Percentiles rank a stretch among this genome's conserved stretches.
These are phyloP conservation scores for Stramonita haemastoma DNA, from an alignment of 2,888 invertebrate species.

Conservation along the genomic window DNA sequence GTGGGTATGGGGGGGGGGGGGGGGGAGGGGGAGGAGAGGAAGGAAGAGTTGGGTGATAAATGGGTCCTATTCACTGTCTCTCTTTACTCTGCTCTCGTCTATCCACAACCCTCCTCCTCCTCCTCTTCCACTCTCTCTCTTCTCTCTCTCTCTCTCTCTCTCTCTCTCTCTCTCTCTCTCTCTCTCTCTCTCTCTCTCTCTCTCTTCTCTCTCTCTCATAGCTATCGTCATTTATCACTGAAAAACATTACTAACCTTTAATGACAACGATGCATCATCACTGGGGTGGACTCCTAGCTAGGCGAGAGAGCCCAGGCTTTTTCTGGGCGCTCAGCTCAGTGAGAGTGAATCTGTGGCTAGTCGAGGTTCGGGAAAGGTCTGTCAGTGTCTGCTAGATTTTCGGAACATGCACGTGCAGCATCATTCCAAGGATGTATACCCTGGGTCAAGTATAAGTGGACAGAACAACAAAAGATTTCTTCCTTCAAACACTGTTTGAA, in stretches of 20 bases:
- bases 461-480: too few relatives aligned
- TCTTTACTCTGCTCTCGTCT: background rate
- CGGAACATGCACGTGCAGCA: too few relatives aligned
- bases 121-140: background rate
- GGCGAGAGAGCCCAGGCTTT: background rate
- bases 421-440: too few relatives aligned
- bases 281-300: background rate
- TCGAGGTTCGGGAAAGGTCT: background rate
- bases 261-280: constrained; percentile 38
- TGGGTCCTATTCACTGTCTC: constrained; percentile 21
- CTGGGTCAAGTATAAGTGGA: too few relatives aligned
- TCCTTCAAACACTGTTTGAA: too few relatives aligned
- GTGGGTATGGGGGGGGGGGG: background rate
- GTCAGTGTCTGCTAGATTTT: background rate
- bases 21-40: background rate
- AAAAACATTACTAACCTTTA: constrained; percentile 41
- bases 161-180: background rate
- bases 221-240: constrained; percentile 37
- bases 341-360: background rate
- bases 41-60: constrained; percentile 18
- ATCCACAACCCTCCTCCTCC: background rate
- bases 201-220: background rate
- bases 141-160: background rate
- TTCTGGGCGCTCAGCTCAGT: background rate
- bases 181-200: background rate